Evolutionary conservation across 2,113 vertebrate species (phyloP), one percentile per base, ranked within the genome.

Genomic region (Australoheros scitulus): DNA sequence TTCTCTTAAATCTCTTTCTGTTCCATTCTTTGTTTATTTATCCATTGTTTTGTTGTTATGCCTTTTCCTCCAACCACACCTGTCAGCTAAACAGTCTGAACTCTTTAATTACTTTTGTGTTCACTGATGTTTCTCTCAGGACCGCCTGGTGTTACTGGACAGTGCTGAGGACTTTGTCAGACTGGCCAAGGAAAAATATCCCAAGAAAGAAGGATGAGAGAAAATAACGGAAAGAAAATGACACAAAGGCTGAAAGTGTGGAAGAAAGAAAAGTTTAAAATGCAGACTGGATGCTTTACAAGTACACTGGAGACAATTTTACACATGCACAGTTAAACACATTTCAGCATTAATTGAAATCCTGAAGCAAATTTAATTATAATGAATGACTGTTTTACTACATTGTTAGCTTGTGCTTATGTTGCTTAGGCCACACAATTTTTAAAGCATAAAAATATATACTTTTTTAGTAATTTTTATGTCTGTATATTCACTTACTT

Each of bases 151-250:
- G 76, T 96, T 96, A 29, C 95, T 99, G 15, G 97, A 99, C 24
- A 97, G 97, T 1, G 97, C 97, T 0, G 97, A 98, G 3, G 97
- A 99, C 47, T 98, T 99, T 95, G 94, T 98, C 86, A 88, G 80
- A 88, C 90, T 96, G 90, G 97, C 97, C 72, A 95, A 96, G 34
- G 56, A 83, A 14, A 95, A 90, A 81, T 98, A 98, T n/a, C 97
- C 97, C 0, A 97, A 94, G 90, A 95, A 84, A 47, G 81, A 72
- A 22, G 52, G 18, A 22, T 91, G 64, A 91, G 80, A 74, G 68
- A 57, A 7, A 47, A 22, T 29, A 68, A 61, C 11, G 20, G n/a
- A 56, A 9, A 64, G 36, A 38, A 18, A 22, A 72, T 1, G 14
- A 6, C 7, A 24, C 1, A 32, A 38, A 24, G 11, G n/a, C 9